Evolutionary conservation across 2,888 invertebrate genomes (phyloP), one percentile per base, ranked within the genome.

Genomic region (Drosophila prostipennis): DNA sequence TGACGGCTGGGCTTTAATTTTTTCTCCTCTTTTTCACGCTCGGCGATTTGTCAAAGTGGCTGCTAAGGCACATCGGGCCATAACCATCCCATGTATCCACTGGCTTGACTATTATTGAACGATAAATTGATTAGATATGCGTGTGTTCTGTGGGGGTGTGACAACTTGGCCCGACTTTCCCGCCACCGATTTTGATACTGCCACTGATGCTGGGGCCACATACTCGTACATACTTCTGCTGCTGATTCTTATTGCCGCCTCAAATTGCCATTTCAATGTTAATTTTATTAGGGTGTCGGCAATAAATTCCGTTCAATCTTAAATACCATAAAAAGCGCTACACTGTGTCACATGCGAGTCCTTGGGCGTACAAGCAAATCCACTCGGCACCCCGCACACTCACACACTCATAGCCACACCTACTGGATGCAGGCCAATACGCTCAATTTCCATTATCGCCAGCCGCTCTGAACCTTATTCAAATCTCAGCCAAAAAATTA

Each of bases 251-350:
- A 77, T 78, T 77, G 73, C 79, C 77, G 88, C 90, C 87, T 84
- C 84, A 84, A 86, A 84, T 87, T 84, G 89, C 77, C 81, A 82
- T 89, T 89, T 83, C 84, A 77, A 90, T 90, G 90, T 87, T 90
- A 90, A 90, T 90, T 90, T 90, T 90, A 90, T 90, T 90, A 80
- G 78, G 81, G 89, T 89, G 87, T 80, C 77, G 79, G 78, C 81
- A 79, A 90, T 90, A 90, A 90, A 90, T 90, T 80, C 78, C 77
- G 79, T 82, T 81, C 87, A 90, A 90, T 90, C 90, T 90, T 90
- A 89, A 90, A 90, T 87, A 89, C 79, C 81, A 89, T 88, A 89
- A 88, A 87, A 85, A 78, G 45, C 75, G 88, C 65, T 61, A 79
- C 88, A 85, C 69, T 73, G 57, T 59, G 57, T 58, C 55, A 59